A percentile compares a stretch with the other conserved stretches of the same genome.
phyloP scores from a whole-genome alignment of 2,113 vertebrate genomes.

The Zonotrichia leucophrys region DNA sequence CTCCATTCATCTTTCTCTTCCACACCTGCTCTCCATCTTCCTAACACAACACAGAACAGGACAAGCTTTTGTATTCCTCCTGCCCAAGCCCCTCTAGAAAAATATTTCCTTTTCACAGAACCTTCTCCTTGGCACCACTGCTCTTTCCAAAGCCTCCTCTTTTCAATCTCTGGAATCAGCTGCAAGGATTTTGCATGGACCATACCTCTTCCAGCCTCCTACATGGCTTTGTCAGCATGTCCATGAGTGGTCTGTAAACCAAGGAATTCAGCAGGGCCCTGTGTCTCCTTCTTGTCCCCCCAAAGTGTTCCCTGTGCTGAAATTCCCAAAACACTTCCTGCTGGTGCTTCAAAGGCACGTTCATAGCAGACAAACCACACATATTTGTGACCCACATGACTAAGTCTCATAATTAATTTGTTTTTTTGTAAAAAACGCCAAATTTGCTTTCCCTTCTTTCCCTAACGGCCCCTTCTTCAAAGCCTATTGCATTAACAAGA shows the following conservation, averaged over 20 bases:
- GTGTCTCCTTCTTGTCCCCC: not conserved
- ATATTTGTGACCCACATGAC: not conserved
- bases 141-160: not conserved
- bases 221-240: fast-evolving
- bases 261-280: not conserved
- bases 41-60: not conserved
- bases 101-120: not conserved
- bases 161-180: not conserved
- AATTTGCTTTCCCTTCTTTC: not conserved
- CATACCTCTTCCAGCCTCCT: not conserved
- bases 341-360: not conserved
- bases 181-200: not conserved
- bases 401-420: not conserved
- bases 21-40: not conserved
- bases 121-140: not conserved
- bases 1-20: not conserved
- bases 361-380: not conserved
- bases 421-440: not conserved
- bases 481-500: not conserved
- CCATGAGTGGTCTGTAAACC: not conserved
- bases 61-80: not conserved
- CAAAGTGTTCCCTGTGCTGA: not conserved
- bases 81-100: not conserved
- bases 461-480: not conserved
- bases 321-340: not conserved